Base-by-base conservation (phyloP, 2,888 invertebrate species). In the Melinaea menophilus region DNA sequence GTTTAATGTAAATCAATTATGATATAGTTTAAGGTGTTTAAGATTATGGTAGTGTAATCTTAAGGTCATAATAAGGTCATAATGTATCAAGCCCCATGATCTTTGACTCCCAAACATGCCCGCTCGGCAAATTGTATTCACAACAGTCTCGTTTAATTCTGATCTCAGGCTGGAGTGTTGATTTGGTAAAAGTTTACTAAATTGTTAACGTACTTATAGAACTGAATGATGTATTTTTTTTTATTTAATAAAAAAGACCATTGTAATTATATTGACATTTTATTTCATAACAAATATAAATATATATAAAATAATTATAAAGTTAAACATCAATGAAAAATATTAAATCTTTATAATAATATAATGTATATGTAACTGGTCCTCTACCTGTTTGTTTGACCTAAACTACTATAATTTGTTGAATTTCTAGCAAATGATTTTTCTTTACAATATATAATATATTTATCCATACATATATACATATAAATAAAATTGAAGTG, bases 171-270 rank as follows among this genome's bases (percentile, higher is more conserved):
- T 80, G 77, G 78, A 80, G 79, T 85, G 86, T 88, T 88, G 83
- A 88, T 86, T 88, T 87, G 86, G 84, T 88, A 83, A 88, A 84
- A 82, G 80, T 85, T 85, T 88, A 86, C 87, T 86, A 85, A 86
- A 86, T 82, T 88, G 88, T 88, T 89, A 84, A 85, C 82, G 90
- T 90, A 89, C 90, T 90, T 89, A 89, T 87, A 88, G 84, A 88
- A 85, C 84, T 86, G 85, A 82, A 87, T 81, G 77, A 85, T 87
- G 87, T 88, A 86, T 86, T 88, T 88, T 89, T 51, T 88, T 88
- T 87, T 86, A 85, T 86, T 86, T 86, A 85, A 87, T 84, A 84
- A 85, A 88, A 85, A 87, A 84, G 77, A 88, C 86, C 87, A 87
- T 82, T 85, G 81, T 84, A 85, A 80, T 78, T 80, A 71, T 65